Conservation (phyloP, 2,888 invertebrate genomes). For the Sphinx pinastri region DNA sequence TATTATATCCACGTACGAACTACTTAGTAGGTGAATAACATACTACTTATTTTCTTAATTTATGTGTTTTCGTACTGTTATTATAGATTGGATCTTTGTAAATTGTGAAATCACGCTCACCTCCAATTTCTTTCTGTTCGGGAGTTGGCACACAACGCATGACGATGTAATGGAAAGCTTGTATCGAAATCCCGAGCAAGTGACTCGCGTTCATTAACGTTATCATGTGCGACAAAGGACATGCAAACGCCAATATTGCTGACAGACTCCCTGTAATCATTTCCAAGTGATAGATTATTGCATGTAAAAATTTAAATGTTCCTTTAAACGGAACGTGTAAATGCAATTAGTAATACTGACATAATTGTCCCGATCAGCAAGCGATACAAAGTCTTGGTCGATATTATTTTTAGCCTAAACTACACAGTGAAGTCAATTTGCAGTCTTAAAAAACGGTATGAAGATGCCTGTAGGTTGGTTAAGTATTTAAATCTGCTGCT, state of each 20-base stretch:
- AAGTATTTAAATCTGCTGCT: too few species aligned
- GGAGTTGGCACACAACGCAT: constrained; percentile 83
- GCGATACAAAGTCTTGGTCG: too few species aligned
- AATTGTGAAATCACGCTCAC: constrained; percentile 49
- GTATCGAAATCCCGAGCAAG: constrained; percentile 76
- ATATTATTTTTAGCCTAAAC: too few species aligned
- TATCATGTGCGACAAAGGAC: constrained; percentile 85
- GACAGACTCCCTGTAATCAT: constrained; percentile 83
- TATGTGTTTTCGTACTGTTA: not conserved
- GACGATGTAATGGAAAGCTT: constrained; percentile 77
- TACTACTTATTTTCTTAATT: not conserved
- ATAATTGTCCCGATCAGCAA: too few species aligned
- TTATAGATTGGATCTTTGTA: not conserved
- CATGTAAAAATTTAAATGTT: not conserved
- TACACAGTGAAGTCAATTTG: too few species aligned
- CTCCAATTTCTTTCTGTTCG: constrained; percentile 79
- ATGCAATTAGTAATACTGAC: not conserved
- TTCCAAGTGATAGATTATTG: not conserved
- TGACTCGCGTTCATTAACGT: constrained; percentile 84
- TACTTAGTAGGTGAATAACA: too few species aligned
- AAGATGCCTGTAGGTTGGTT: too few species aligned
- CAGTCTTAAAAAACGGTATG: too few species aligned
- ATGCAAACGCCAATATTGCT: constrained; percentile 86
- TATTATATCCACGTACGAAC: too few species aligned
- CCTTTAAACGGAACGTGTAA: not conserved